Conservation (phyloP, 2,888 invertebrate species). For the Sisyra terminalis region DNA sequence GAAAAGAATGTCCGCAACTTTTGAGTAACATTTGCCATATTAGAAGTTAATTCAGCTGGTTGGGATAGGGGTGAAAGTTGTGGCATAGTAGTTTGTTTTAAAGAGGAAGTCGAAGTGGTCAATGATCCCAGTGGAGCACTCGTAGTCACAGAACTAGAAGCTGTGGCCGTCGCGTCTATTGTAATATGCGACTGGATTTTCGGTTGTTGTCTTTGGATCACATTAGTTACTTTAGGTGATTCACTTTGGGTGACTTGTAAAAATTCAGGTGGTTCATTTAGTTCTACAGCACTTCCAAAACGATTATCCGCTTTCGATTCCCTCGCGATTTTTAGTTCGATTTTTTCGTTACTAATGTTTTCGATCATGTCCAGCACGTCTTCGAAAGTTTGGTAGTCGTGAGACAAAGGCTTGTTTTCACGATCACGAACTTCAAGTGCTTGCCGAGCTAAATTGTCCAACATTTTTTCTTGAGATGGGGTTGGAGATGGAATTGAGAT, state of each 20-base stretch:
- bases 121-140: slow-evolving; percentile 19
- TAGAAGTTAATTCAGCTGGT: slow-evolving; percentile 52
- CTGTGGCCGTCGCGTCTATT: neutral
- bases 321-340: slow-evolving; percentile 6
- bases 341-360: slow-evolving; percentile 30
- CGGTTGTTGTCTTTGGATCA: slow-evolving; percentile 10
- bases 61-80: slow-evolving; percentile 56
- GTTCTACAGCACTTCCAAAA: no score
- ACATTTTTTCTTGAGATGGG: slow-evolving; percentile 43
- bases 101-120: slow-evolving; percentile 18
- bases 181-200: slow-evolving; percentile 12
- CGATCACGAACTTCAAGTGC: slow-evolving; percentile 32
- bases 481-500: slow-evolving; percentile 50
- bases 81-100: slow-evolving; percentile 37
- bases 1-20: slow-evolving; percentile 49
- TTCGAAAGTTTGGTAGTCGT: slow-evolving; percentile 46
- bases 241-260: slow-evolving; percentile 8
- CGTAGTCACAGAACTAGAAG: slow-evolving; percentile 5
- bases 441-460: slow-evolving; percentile 44
- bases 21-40: slow-evolving; percentile 54
- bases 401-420: slow-evolving; percentile 30
- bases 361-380: slow-evolving; percentile 55
- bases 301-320: slow-evolving; percentile 10
- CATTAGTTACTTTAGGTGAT: slow-evolving; percentile 13
- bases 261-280: no score